These are phyloP conservation scores for Lingula anatina DNA, from an alignment of 2,888 invertebrate genomes.

Conservation along the genomic window DNA sequence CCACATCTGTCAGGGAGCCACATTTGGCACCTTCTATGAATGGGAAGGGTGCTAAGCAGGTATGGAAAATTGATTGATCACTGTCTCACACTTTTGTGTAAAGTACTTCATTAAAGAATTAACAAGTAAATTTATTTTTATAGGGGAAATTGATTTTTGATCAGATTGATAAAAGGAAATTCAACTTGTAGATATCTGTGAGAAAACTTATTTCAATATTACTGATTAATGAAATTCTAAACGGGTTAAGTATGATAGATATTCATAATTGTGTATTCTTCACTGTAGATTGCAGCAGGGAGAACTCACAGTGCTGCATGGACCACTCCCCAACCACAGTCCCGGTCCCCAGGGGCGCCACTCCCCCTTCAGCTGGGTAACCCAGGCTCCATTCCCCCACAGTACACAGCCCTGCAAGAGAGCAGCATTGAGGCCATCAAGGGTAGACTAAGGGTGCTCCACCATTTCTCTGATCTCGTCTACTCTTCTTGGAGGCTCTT, in stretches of 20 bases:
- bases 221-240: too few species aligned
- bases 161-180: too few species aligned
- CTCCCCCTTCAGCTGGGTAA: constrained; percentile 56
- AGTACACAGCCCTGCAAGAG: constrained; percentile 58
- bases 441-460: constrained; percentile 58
- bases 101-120: not conserved
- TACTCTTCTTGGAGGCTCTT: constrained; percentile 58
- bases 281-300: constrained; percentile 59
- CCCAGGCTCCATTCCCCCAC: constrained; percentile 58
- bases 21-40: constrained; percentile 56
- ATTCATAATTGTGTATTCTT: too few species aligned
- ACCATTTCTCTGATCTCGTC: constrained; percentile 62
- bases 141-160: too few species aligned
- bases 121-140: too few species aligned
- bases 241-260: too few species aligned
- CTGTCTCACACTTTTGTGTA: not conserved
- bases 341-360: constrained; percentile 56
- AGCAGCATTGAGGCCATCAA: constrained; percentile 57
- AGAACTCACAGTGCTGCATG: constrained; percentile 63
- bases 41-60: constrained; percentile 59
- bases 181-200: too few species aligned
- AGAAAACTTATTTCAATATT: too few species aligned
- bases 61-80: constrained; percentile 23
- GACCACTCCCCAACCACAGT: constrained; percentile 56
- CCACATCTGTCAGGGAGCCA: constrained; percentile 58